A percentile compares a stretch with the other conserved stretches of the same genome.
Evolutionary conservation across 2,797 vertebrate genomes (phyloP).

Genomic region (Neosilurus mollespiculum): DNA sequence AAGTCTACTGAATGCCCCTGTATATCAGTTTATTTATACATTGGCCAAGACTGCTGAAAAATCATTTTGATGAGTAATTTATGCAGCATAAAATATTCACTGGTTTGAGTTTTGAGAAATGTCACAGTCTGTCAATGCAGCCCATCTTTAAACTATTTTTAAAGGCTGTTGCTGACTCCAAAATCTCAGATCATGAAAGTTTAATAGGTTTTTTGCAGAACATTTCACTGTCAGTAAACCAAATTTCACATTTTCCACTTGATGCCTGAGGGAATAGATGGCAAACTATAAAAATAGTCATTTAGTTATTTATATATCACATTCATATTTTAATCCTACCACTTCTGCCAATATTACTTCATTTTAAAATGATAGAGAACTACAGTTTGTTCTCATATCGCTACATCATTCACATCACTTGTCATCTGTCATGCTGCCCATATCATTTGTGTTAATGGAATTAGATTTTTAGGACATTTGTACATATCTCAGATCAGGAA

Average conservation of each 20-base stretch:
- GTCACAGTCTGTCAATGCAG: constrained; percentile 33
- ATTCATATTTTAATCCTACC: neutral
- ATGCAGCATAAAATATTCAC: constrained; percentile 46
- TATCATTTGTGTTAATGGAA: neutral
- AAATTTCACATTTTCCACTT: constrained; percentile 2
- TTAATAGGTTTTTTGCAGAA: constrained; percentile 32
- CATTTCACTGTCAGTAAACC: constrained; percentile 15
- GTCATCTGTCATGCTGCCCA: neutral
- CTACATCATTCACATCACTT: neutral
- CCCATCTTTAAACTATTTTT: constrained; percentile 41
- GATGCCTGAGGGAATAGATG: neutral
- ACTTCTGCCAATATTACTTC: constrained; percentile 22
- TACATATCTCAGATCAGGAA: neutral
- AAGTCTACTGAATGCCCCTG: constrained; percentile 15
- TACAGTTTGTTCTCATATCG: neutral
- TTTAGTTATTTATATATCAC: constrained; percentile 17
- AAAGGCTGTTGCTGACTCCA: constrained; percentile 34
- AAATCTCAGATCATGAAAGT: constrained; percentile 35
- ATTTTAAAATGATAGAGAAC: constrained; percentile 19
- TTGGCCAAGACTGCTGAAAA: constrained; percentile 22
- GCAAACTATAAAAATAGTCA: constrained; percentile 30
- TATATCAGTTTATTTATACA: constrained; percentile 42
- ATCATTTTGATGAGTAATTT: constrained; percentile 48
- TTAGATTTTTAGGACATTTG: constrained; percentile 1
- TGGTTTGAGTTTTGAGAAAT: constrained; percentile 41